Base-by-base conservation (phyloP, 2,888 invertebrate genomes). In the Cheiracanthium punctorium region DNA sequence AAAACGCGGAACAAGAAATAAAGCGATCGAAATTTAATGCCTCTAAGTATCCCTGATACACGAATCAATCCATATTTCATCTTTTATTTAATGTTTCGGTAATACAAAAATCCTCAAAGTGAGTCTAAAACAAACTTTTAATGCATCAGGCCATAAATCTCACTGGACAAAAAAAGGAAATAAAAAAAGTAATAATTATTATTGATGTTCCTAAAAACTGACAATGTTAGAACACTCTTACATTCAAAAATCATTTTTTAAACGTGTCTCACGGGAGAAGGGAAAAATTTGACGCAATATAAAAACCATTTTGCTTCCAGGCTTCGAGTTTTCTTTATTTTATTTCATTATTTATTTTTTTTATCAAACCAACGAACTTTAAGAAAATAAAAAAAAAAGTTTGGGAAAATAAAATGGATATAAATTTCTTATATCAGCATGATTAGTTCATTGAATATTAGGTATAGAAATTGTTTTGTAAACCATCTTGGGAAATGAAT, bases 121-220 rank as follows among this genome's bases (percentile, higher is more conserved):
- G 37, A 17, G 17, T 48, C 48, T 17, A 12, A 17, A 17, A 17
- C 12, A 48, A 48, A 48, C 48, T 48, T 48, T 17, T 48, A 48
- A 48, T 48, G 17, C 48, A 48, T 48, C 48, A 14, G 14, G 48
- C 17, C 48, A 48, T 48, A 14, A 48, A 48, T 48, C 48, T 48
- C 48, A 17, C 17, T 2, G 8, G 48, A 17, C 8, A 48, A 48
- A 37, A 48, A 48, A 48, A 17, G 8, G 14, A 48, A n/a, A n/a
- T n/a, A n/a, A n/a, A n/a, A n/a, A n/a, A n/a, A n/a, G n/a, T n/a
- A n/a, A 48, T 17, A 48, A 48, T 48, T 48, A 48, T 48, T 48
- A 48, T 48, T 48, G 48, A 48, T 48, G 48, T 48, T 48, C 37
- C 48, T 48, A 48, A 48, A 48, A 48, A 48, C 48, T 48, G 48